Conservation (phyloP, 2,888 invertebrate genomes). For the Drosophila anomelani region DNA sequence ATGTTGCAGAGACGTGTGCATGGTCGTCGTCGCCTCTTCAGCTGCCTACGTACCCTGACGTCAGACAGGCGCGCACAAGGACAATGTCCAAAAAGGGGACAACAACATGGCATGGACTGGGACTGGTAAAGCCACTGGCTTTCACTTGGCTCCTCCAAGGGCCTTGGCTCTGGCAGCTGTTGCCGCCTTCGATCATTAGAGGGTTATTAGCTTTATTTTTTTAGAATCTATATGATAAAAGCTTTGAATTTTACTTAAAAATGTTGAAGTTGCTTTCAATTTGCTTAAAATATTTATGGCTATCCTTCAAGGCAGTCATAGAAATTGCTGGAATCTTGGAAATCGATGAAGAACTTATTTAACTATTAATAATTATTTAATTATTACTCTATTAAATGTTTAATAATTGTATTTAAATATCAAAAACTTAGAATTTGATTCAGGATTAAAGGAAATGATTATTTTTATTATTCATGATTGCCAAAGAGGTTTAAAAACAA, state of each 20-base stretch:
- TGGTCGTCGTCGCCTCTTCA: slow-evolving; percentile 46
- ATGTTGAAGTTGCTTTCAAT: not conserved
- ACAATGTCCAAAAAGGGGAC: slow-evolving; percentile 47
- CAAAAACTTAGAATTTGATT: not conserved
- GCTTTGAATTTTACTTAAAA: not conserved
- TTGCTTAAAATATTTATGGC: not conserved
- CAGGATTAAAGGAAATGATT: not conserved
- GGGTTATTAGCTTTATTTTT: not conserved
- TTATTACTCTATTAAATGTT: no score
- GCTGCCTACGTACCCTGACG: slow-evolving; percentile 52
- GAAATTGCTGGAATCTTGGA: not conserved
- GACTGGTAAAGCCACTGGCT: slow-evolving; percentile 16
- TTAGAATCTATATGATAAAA: no score
- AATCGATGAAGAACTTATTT: no score
- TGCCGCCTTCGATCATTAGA: slow-evolving; percentile 2
- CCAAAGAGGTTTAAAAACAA: not conserved
- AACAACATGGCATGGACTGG: slow-evolving; percentile 11
- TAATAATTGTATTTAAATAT: no score
- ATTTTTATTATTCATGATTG: not conserved
- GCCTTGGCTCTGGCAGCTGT: slow-evolving; percentile 26
- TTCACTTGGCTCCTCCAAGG: slow-evolving; percentile 55
- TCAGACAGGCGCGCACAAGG: slow-evolving; percentile 58
- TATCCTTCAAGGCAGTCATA: no score
- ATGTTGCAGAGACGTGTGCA: slow-evolving; percentile 54
- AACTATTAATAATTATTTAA: no score